Conservation (phyloP, 2,113 vertebrate genomes). For the Cryptoleucopteryx plumbea region DNA sequence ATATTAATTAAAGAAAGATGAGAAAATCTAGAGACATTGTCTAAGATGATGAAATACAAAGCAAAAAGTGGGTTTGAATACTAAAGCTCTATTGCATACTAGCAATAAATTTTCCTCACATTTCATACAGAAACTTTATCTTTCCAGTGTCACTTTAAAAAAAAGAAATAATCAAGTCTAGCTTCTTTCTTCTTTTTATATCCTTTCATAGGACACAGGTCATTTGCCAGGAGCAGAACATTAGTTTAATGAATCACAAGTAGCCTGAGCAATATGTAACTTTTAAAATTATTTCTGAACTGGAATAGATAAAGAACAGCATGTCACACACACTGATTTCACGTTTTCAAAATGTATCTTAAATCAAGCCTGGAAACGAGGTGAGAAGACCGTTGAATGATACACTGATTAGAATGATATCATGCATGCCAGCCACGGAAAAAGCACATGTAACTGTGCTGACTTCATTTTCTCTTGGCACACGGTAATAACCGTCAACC, state of each 20-base stretch:
- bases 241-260: constrained; percentile 2
- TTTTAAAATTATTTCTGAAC: constrained; percentile 11
- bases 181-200: not conserved
- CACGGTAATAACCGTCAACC: not conserved
- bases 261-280: constrained; percentile 5
- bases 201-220: not conserved
- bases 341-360: constrained; percentile 10
- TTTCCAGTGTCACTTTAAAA: not conserved
- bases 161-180: not conserved
- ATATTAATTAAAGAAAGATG: not conserved
- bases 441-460: constrained; percentile 14
- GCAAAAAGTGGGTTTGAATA: not conserved
- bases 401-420: constrained; percentile 18
- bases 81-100: not conserved
- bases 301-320: constrained; percentile 3
- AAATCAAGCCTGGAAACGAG: constrained; percentile 18
- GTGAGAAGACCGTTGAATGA: not conserved
- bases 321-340: not conserved
- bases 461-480: constrained; percentile 48
- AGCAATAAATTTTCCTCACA: not conserved
- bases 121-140: not conserved
- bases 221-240: not conserved
- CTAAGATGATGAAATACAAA: not conserved
- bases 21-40: not conserved
- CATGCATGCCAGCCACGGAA: not conserved